Evolutionary conservation across 2,888 invertebrate genomes (phyloP), one percentile per base, ranked within the genome.

Genomic region (Chironomus tentans): DNA sequence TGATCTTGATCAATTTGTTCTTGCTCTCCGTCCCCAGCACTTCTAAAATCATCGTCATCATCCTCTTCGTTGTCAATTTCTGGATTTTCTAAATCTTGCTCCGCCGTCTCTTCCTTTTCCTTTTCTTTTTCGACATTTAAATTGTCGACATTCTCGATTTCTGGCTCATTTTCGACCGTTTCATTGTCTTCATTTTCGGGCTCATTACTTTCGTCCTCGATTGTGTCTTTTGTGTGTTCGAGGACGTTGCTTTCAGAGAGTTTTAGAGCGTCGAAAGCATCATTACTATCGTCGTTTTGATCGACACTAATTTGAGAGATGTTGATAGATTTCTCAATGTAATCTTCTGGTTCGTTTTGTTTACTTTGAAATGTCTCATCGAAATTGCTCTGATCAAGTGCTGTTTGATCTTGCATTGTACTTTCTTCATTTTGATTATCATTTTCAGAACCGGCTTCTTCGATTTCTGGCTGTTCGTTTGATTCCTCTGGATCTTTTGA

Each of bases 41-140:
- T 12, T 15, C 78, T 77, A 12, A 78, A 77, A 0, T 47, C 12
- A 18, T 79, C 77, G 0, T 81, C 79, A 15, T 79, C 79, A 46
- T 80, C 79, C 21, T 81, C 79, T 15, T 80, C 79, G 2, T 78
- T 79, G 2, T 78, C n/a, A n/a, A n/a, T 79, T 48, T 81, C 79
- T 10, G 78, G 38, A 62, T 77, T 75, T 13, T 78, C 77, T 24
- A 76, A 71, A 15, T 77, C 78, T 7, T 70, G 77, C 7, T 1
- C 10, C 13, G 76, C 24, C 0, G 5, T 56, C 18, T 56, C 18
- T 2, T 2, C n/a, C 21, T 21, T 13, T 13, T 21, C 18, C 13
- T 65, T 10, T 65, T 65, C 21, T 65, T 65, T 65, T 2, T 65
- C 22, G 46, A 71, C 70, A 12, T 78, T 77, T 38, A 78, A 74